Evolutionary conservation across 2,888 invertebrate species (phyloP), one percentile per base, ranked within the genome.

Genomic region (Ypsolopha scabrella): DNA sequence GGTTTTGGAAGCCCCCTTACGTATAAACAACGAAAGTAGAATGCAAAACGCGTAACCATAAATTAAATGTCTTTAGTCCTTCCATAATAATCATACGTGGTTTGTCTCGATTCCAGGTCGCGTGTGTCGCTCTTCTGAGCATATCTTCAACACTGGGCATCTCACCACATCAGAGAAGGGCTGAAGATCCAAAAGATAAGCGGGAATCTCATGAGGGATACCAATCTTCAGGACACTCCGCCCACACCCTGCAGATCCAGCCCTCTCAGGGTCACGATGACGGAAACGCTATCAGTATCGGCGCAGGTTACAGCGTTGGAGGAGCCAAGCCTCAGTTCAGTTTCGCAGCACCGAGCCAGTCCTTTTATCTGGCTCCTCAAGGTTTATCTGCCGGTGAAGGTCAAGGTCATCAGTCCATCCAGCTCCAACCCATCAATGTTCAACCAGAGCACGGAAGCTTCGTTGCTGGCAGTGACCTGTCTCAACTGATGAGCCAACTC

Each of bases 291-390:
- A 75, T 86, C 58, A 86, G 80, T 56, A 68, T 86, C 33, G 85
- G 86, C 7, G 86, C 86, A 6, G 86, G 86, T 13, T 86, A 86
- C 65, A 86, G 81, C 60, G 70, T 86, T 41, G 86, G 86, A 11
- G 85, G 83, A 49, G 74, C 69, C 2, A 83, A 83, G 53, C 80
- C 80, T 10, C 67, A 60, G 54, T 80, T 65, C 61, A 71, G 55
- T 50, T 76, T 71, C 43, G 72, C 66, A 7, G 75, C 72, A 34
- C 75, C 72, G 54, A 72, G 69, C 13, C 67, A 65, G 50, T 63
- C 68, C 39, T 67, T 71, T 34, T 79, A 80, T 59, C 60, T 68
- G 37, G 64, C 68, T 33, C 59, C 67, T 24, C 81, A 76, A 56
- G 68, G 71, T 33, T 59, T 75, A 39, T 72, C 71, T 51, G 65